Evolutionary conservation across 2,888 invertebrate species (phyloP).

Genomic region (Diadegma fenestrale): DNA sequence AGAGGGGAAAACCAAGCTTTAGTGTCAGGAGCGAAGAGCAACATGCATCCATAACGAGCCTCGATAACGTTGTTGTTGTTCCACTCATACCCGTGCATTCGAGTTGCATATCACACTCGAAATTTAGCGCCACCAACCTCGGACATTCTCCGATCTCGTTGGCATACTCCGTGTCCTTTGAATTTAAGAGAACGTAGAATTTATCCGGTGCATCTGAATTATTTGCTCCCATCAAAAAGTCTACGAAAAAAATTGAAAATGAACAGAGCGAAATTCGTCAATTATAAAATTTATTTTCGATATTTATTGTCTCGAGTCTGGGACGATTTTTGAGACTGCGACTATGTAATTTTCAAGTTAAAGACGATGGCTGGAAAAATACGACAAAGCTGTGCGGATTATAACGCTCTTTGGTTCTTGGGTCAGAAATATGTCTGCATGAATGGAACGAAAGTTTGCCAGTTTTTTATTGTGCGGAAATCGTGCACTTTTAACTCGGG

Average conservation of each 20-base stretch:
- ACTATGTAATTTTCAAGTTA: neutral
- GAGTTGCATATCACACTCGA: constrained; percentile 20
- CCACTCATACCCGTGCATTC: constrained; percentile 7
- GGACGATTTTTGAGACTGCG: neutral
- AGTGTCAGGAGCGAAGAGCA: constrained; percentile 27
- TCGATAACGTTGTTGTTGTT: constrained; percentile 17
- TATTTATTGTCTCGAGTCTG: neutral
- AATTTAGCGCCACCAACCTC: constrained; percentile 37
- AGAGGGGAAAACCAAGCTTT: constrained; percentile 25
- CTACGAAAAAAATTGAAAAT: too few species aligned
- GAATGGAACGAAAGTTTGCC: neutral
- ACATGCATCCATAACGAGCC: constrained; percentile 22
- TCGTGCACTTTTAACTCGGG: neutral
- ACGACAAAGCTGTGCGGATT: neutral
- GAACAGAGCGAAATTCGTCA: neutral
- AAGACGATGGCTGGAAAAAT: neutral
- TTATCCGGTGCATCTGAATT: constrained; percentile 14
- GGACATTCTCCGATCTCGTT: constrained; percentile 25
- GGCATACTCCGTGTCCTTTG: constrained; percentile 28
- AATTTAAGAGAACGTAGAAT: constrained; percentile 27
- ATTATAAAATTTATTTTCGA: neutral
- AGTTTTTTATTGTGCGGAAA: neutral
- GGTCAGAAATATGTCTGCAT: neutral
- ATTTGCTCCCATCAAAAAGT: neutral
- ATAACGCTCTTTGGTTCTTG: neutral